Conservation (phyloP, 2,113 vertebrate species). For the Accipiter cooperii region DNA sequence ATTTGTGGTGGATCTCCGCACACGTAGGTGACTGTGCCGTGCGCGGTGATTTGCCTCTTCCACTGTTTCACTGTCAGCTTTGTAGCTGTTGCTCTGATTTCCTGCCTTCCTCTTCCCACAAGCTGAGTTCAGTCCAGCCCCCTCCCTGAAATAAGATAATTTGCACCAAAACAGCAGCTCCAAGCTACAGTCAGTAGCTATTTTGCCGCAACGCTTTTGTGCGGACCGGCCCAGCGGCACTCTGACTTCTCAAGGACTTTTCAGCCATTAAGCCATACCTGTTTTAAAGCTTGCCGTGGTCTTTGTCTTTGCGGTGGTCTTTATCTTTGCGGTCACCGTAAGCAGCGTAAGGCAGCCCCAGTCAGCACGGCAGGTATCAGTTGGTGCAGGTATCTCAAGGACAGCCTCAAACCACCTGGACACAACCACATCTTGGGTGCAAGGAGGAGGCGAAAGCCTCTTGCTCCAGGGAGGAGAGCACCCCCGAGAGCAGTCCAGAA, state of each 20-base stretch:
- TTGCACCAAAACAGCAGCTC: background rate
- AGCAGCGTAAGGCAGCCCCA: background rate
- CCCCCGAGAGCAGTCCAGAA: background rate
- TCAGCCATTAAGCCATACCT: background rate
- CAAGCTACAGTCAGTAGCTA: background rate
- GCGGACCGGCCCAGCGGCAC: background rate
- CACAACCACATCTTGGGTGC: background rate
- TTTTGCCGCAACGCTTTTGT: background rate
- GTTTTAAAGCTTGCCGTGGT: background rate
- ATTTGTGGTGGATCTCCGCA: background rate
- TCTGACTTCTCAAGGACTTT: background rate
- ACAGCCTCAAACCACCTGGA: background rate
- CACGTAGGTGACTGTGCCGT: rapidly evolving
- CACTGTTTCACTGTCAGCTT: background rate
- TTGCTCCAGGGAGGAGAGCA: background rate
- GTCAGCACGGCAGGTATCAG: rapidly evolving
- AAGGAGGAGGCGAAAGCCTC: background rate
- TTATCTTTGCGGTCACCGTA: background rate
- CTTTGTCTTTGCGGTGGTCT: background rate
- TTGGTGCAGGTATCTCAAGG: background rate
- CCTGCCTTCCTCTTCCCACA: background rate
- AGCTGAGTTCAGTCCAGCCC: background rate
- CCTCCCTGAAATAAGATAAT: background rate
- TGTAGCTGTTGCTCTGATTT: background rate
- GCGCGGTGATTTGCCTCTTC: rapidly evolving